phyloP scores from a whole-genome alignment of 2,113 vertebrate species.

The Cyprinodon brontotheroides region DNA sequence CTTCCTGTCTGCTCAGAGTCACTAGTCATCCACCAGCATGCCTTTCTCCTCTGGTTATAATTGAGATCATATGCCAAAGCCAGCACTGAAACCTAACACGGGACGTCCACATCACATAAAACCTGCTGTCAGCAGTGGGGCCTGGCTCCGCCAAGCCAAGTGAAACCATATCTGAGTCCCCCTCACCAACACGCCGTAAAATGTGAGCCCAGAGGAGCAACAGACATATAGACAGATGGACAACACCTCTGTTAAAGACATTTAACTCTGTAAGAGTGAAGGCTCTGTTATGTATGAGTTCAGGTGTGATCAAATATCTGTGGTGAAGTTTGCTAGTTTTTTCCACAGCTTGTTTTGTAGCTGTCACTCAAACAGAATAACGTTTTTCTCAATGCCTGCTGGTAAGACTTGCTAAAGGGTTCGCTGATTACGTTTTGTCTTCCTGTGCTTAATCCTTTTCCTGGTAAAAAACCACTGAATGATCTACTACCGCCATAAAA shows the following conservation, averaged over 20 bases:
- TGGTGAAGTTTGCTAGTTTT: conserved; percentile 23
- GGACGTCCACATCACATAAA: conserved; percentile 81
- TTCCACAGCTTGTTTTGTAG: conserved; percentile 22
- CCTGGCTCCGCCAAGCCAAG: conserved; percentile 64
- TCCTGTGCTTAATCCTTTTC: no score
- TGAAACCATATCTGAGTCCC: conserved; percentile 74
- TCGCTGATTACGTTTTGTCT: not conserved
- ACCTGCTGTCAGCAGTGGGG: conserved; percentile 74
- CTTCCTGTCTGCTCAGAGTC: conserved; percentile 61
- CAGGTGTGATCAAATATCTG: conserved; percentile 22
- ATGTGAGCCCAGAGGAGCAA: conserved; percentile 53
- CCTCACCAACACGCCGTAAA: conserved; percentile 73
- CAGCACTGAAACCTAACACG: conserved; percentile 76
- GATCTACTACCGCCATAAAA: no score
- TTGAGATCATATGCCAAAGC: conserved; percentile 82
- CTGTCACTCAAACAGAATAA: conserved; percentile 30
- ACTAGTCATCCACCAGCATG: conserved; percentile 70
- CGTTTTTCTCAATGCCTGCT: not conserved
- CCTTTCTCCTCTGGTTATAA: conserved; percentile 75
- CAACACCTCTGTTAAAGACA: conserved; percentile 52
- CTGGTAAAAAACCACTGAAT: no score
- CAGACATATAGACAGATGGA: conserved; percentile 35
- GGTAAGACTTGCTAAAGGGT: not conserved
- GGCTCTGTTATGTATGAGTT: conserved; percentile 27
- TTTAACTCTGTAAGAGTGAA: conserved; percentile 47